Evolutionary conservation across 2,797 vertebrate genomes (phyloP).

Genomic region (Tenualosa ilisha): DNA sequence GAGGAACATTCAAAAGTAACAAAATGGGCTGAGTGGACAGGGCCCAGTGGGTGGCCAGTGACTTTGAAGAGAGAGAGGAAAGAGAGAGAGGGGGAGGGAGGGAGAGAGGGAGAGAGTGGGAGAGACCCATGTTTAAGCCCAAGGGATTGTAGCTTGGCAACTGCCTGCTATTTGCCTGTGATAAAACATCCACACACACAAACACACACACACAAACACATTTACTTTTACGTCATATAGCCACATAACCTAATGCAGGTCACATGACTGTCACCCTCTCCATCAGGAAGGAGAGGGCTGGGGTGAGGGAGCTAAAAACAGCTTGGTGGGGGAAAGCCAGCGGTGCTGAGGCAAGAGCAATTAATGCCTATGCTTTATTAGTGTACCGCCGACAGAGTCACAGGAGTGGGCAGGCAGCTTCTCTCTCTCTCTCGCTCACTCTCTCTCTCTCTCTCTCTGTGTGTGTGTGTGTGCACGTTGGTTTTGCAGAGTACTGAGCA

Average conservation of each 20-base stretch:
- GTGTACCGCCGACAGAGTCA: background rate
- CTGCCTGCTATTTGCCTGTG: background rate
- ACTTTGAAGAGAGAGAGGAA: slow-evolving; percentile 33
- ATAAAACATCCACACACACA: background rate
- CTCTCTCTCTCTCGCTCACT: background rate
- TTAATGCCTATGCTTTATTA: background rate
- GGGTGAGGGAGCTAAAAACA: background rate
- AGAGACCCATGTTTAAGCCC: slow-evolving; percentile 16
- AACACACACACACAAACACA: background rate
- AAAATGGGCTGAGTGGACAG: background rate
- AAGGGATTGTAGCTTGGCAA: background rate
- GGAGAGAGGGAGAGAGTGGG: background rate
- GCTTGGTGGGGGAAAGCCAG: background rate
- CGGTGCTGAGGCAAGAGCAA: background rate
- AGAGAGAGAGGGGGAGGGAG: slow-evolving; percentile 16
- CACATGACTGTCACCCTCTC: slow-evolving; percentile 1
- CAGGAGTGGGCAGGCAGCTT: background rate
- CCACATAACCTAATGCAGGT: background rate
- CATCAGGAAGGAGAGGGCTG: background rate
- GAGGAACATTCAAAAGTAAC: background rate
- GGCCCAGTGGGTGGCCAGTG: slow-evolving; percentile 7
- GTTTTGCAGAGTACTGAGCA: background rate
- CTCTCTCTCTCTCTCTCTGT: background rate
- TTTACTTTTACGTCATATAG: background rate
- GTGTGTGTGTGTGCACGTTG: background rate